Conservation (phyloP, 30 jellyfish, hydroid and myxozoan species). For the Nemopilema nomurai region DNA sequence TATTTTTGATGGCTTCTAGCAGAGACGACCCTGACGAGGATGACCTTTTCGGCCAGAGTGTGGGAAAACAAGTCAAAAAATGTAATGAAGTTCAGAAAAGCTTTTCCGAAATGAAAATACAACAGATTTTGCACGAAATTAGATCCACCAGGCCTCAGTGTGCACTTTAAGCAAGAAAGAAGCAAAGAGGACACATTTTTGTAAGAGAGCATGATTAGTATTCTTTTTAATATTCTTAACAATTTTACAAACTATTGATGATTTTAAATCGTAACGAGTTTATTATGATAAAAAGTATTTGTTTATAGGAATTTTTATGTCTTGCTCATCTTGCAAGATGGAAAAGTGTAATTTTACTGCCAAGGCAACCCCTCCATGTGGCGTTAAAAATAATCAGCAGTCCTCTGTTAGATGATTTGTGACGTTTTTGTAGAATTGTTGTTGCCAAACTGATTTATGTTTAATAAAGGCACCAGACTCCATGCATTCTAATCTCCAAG, state of each 20-base stretch:
- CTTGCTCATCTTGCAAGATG: background rate
- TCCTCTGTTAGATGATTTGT: background rate
- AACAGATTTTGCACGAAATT: background rate
- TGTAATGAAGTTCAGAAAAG: background rate
- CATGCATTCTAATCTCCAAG: constrained; percentile 14
- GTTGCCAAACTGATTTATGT: constrained; percentile 4
- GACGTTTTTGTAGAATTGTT: background rate
- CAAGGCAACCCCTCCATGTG: background rate
- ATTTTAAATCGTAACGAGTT: background rate
- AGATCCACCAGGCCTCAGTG: background rate
- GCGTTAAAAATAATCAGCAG: background rate
- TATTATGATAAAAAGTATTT: background rate
- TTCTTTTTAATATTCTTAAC: background rate
- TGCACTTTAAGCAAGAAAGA: background rate
- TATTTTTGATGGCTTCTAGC: background rate
- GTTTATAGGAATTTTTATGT: background rate
- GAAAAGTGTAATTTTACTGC: background rate
- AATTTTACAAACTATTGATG: background rate
- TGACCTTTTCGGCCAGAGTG: constrained; percentile 13
- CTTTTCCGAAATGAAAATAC: constrained; percentile 3
- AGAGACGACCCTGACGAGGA: constrained; percentile 2
- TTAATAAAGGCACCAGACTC: constrained; percentile 10
- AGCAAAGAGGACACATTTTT: background rate
- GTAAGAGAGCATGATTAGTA: background rate
- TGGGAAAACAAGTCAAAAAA: background rate